These are phyloP conservation scores for Coregonus ussuriensis DNA, from an alignment of 2,797 vertebrate genomes.

Conservation along the genomic window DNA sequence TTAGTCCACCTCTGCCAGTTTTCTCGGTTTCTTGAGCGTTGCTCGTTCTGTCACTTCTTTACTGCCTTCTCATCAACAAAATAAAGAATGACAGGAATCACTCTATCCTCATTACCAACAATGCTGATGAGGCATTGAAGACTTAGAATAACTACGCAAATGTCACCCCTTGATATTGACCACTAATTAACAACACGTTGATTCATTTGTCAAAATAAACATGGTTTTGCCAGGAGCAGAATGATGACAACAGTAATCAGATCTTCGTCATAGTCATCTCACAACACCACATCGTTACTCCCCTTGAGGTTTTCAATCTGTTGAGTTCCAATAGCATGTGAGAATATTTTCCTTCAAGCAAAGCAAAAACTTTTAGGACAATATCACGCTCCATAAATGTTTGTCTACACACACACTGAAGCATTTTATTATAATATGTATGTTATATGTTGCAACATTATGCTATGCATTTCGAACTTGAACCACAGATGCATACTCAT, in stretches of 20 bases:
- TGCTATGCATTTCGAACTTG: background rate
- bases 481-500: slow-evolving; percentile 2
- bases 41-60: too few relatives aligned
- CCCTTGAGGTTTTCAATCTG: slow-evolving; percentile 35
- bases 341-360: slow-evolving; percentile 24
- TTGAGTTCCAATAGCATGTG: slow-evolving; percentile 16
- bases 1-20: too few relatives aligned
- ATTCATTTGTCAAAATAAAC: too few relatives aligned
- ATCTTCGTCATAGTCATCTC: background rate
- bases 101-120: background rate
- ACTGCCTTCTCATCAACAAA: too few relatives aligned
- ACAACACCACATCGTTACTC: slow-evolving; percentile 2
- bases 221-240: background rate
- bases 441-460: too few relatives aligned
- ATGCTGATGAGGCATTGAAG: background rate
- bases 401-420: slow-evolving; percentile 21
- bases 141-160: background rate
- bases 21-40: too few relatives aligned
- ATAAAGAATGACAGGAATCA: too few relatives aligned
- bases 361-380: slow-evolving; percentile 33
- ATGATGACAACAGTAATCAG: background rate
- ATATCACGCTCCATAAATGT: slow-evolving; percentile 45
- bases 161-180: background rate
- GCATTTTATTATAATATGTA: slow-evolving; percentile 12
- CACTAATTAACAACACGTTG: background rate